Base-by-base conservation (phyloP, 2,113 vertebrate species). In the Notothenia rossii region DNA sequence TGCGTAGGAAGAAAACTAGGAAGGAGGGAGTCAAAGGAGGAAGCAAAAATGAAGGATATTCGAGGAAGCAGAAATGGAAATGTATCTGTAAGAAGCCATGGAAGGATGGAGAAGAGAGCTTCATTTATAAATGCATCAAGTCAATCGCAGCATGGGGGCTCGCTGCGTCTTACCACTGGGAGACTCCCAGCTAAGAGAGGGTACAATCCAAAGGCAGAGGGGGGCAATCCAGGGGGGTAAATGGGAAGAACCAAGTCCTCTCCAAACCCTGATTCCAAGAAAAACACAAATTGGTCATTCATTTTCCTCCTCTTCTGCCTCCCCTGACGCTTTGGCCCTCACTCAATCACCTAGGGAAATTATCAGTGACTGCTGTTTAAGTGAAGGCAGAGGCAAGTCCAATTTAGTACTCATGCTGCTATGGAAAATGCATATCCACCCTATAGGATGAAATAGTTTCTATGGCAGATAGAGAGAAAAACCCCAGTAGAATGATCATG, bases 231-330 rank as follows among this genome's bases (percentile, higher is more conserved):
- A 82, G 79, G 75, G 85, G 72, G 82, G 72, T 75, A 66, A 65
- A 84, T 45, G 10, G 20, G 18, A 59, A 22, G 84, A 50, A n/a
- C 46, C 29, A 55, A 54, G 36, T 72, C 68, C 33, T 75, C 29
- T 78, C 82, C 61, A 75, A 75, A 46, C 29, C 65, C 43, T 22
- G 49, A 77, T 86, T 89, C 72, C 53, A 66, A 67, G 40, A 83
- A 84, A 85, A 85, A 90, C 69, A 86, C 59, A 63, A 83, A 83
- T 45, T 69, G 15, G 40, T 67, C 76, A 77, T 85, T 86, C 55
- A 82, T 85, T 58, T 76, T 61, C 85, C 14, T 77, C 71, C 54
- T 55, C 46, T 49, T 50, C 11, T 40, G 36, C 36, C 51, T 67
- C 56, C 49, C 53, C 58, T 56, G 29, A 86, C 74, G 67, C 59